phyloP scores from a whole-genome alignment of 2,797 vertebrate species.

The Enteromius radiatus region DNA sequence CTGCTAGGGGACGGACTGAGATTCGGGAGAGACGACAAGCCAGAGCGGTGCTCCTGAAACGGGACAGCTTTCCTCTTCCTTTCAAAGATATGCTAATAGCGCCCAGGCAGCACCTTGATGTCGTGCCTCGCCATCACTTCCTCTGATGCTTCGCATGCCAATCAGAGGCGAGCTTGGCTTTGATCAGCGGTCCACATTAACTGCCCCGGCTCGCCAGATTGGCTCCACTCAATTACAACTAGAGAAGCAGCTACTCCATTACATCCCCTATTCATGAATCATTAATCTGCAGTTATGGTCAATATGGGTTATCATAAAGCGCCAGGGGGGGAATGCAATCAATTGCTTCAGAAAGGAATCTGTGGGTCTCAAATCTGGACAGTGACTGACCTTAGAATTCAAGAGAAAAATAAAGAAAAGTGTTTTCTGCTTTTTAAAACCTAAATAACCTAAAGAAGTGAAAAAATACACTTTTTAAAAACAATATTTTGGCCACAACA shows the following conservation, averaged over 20 bases:
- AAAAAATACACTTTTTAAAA: not conserved
- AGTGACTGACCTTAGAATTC: slow-evolving; percentile 43
- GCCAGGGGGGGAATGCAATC: slow-evolving; percentile 72
- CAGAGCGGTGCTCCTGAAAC: not conserved
- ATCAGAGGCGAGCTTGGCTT: slow-evolving; percentile 69
- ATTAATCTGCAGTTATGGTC: slow-evolving; percentile 80
- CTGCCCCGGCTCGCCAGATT: slow-evolving; percentile 74
- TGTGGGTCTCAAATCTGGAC: slow-evolving; percentile 65
- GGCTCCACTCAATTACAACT: slow-evolving; percentile 78
- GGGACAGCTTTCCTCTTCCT: slow-evolving; percentile 42
- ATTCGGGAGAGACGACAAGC: slow-evolving; percentile 50
- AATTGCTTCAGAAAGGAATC: slow-evolving; percentile 69
- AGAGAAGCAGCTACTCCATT: slow-evolving; percentile 79
- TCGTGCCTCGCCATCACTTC: slow-evolving; percentile 62
- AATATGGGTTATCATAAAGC: slow-evolving; percentile 75
- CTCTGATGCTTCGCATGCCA: slow-evolving; percentile 66
- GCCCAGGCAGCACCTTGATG: slow-evolving; percentile 62
- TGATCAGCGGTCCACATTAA: slow-evolving; percentile 76
- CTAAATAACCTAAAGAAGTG: not conserved
- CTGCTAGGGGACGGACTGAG: slow-evolving; percentile 49
- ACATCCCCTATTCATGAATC: slow-evolving; percentile 81
- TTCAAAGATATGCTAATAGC: slow-evolving; percentile 73
- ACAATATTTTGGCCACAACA: not conserved
- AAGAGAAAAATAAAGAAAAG: not conserved
- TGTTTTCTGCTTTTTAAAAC: not conserved